Percentiles rank a stretch among this genome's conserved stretches.
phyloP scores from a whole-genome alignment of 2,888 invertebrate species.

The Hetaerina titia region DNA sequence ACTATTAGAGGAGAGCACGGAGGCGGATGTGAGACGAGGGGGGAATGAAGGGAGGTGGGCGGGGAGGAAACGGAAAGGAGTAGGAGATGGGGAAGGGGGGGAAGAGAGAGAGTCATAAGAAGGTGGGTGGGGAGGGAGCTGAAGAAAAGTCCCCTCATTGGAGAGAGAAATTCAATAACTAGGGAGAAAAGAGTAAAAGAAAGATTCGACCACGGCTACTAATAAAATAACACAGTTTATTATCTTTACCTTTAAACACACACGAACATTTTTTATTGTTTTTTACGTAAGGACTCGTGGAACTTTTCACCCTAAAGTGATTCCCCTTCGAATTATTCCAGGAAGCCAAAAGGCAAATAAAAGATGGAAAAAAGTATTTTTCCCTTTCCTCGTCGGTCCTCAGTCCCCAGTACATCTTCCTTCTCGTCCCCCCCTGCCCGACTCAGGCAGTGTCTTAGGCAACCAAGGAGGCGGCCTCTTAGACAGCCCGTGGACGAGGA shows the following conservation, averaged over 20 bases:
- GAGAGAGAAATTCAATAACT: constrained; percentile 20
- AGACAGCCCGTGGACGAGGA: too few relatives aligned
- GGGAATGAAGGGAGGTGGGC: background rate
- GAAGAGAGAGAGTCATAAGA: background rate
- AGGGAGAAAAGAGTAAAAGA: background rate
- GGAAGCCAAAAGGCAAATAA: background rate
- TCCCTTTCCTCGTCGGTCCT: background rate
- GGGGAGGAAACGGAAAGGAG: background rate
- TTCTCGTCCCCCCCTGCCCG: background rate
- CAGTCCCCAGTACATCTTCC: background rate
- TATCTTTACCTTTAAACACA: background rate
- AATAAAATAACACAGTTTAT: background rate
- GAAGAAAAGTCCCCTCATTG: background rate
- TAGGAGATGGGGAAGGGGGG: background rate
- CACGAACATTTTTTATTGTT: background rate
- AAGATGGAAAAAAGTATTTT: background rate
- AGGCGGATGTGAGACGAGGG: background rate
- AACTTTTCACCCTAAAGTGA: background rate
- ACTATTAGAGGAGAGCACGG: background rate
- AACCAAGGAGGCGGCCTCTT: too few relatives aligned
- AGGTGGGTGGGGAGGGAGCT: background rate
- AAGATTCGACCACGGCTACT: background rate
- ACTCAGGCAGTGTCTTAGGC: background rate
- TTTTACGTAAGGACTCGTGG: background rate
- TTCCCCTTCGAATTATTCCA: background rate